Base-by-base conservation (phyloP, 35 echinoderm and acorn worm genomes). In the Lytechinus pictus region DNA sequence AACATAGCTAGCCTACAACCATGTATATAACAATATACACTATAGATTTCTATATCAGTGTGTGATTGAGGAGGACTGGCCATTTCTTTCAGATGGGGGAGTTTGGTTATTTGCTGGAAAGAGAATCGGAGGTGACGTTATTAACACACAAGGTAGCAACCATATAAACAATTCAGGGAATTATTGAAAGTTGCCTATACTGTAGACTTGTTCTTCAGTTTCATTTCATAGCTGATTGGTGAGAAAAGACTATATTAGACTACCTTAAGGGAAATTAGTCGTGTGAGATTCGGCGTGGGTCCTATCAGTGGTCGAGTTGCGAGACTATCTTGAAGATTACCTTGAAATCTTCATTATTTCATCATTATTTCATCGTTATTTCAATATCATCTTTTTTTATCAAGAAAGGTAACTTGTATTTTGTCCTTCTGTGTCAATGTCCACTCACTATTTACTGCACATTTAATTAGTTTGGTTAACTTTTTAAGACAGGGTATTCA, bases 21-120 rank as follows among this genome's bases (percentile, higher is more conserved):
- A 79, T 79, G 66, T 79, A 79, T 27, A 79, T 79, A 79, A 79
- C 66, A 79, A 79, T 79, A 79, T 79, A 79, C 66, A 79, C 66
- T 79, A 79, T 79, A 79, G 66, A 79, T 79, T 79, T 79, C 66
- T 79, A 79, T 79, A 79, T 79, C 66, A 79, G 66, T 79, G 66
- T 79, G 66, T 79, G 66, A 79, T 79, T 24, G 66, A 79, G 13
- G 66, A 79, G 1, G n/a, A 24, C 6, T 79, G 66, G 66, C 66
- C 66, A 79, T 79, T 79, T 79, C 21, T 79, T 79, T 79, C n/a
- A 24, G 66, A 79, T 79, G 66, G 66, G 66, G 16, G 8, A 24
- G 66, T 79, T n/a, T 79, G 66, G 66, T 79, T 79, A 79, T 79
- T n/a, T 79, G 66, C 33, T 24, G 21, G 66, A 24, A 79, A 24